A percentile compares a stretch with the other conserved stretches of the same genome.
These are phyloP conservation scores for Perithous albicinctus DNA, from an alignment of 2,888 invertebrate genomes.

Conservation along the genomic window DNA sequence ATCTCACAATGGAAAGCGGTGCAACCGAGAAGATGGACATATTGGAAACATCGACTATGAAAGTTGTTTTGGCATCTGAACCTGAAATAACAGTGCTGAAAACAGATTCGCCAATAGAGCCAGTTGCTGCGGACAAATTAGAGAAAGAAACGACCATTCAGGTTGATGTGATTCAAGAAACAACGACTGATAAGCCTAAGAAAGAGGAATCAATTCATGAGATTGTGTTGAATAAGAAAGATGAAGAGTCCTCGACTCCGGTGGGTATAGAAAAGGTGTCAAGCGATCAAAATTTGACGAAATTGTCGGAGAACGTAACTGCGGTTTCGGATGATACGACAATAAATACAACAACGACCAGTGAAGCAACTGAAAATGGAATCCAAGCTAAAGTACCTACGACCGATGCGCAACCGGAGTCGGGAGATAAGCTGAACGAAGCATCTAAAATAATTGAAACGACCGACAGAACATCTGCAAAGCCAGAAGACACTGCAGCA, in stretches of 20 bases:
- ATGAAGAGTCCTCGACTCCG: conserved; percentile 28
- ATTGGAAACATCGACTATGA: conserved; percentile 21
- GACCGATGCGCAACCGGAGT: not conserved
- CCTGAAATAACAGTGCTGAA: conserved; percentile 4
- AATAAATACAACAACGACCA: not conserved
- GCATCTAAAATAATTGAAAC: conserved; percentile 28
- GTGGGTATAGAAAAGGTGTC: not conserved
- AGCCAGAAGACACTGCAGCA: conserved; percentile 5
- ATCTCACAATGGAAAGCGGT: not conserved
- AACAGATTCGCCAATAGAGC: conserved; percentile 7
- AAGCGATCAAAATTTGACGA: conserved; percentile 22
- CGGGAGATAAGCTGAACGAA: conserved; percentile 14
- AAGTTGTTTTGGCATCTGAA: not conserved
- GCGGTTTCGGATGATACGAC: not conserved
- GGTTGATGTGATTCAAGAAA: not conserved
- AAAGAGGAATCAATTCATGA: conserved; percentile 15
- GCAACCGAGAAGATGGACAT: conserved; percentile 12
- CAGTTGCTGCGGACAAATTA: not conserved
- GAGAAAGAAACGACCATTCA: conserved; percentile 12
- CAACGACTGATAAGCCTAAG: conserved; percentile 20
- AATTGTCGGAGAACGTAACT: conserved; percentile 7
- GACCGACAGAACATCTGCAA: not conserved
- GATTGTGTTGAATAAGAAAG: conserved; percentile 15
- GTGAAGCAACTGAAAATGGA: conserved; percentile 35
- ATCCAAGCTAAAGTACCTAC: conserved; percentile 37